phyloP scores from a whole-genome alignment of 2,888 invertebrate genomes.

The Schizotus pectinicornis region DNA sequence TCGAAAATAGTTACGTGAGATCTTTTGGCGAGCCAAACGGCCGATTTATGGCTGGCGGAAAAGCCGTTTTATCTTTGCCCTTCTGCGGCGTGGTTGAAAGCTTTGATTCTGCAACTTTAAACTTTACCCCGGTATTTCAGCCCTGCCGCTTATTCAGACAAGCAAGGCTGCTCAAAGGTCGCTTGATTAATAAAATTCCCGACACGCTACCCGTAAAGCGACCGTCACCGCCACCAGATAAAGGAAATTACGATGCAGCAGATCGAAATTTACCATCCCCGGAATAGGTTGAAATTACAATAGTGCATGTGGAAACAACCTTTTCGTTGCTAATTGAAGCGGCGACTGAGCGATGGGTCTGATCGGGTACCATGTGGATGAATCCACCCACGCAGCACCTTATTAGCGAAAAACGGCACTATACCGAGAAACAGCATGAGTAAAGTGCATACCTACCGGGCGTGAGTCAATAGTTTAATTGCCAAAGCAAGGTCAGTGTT shows the following conservation, averaged over 20 bases:
- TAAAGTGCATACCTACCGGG: constrained; percentile 3
- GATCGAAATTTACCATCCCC: constrained; percentile 7
- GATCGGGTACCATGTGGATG: constrained; percentile 9
- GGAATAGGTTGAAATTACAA: constrained; percentile 38
- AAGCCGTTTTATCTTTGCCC: background rate
- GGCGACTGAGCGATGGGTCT: too few species aligned
- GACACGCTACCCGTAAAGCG: constrained; percentile 36
- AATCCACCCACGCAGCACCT: constrained; percentile 17
- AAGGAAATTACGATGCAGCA: constrained; percentile 20
- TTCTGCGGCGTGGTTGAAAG: background rate
- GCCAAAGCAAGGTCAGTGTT: constrained; percentile 26
- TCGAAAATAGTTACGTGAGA: too few species aligned
- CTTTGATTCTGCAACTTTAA: too few species aligned
- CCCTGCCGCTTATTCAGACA: constrained; percentile 9
- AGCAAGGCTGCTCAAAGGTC: constrained; percentile 35
- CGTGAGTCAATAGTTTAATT: background rate
- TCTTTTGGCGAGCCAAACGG: too few species aligned
- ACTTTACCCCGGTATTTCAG: too few species aligned
- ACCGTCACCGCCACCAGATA: constrained; percentile 27
- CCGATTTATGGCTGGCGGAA: too few species aligned
- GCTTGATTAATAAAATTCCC: constrained; percentile 37
- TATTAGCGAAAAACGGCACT: constrained; percentile 5
- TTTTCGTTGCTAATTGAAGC: constrained; percentile 5
- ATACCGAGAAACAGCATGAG: constrained; percentile 23
- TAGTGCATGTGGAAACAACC: constrained; percentile 25